phyloP scores from a whole-genome alignment of 1,140 invertebrate species.

The Leptinotarsa lineolata region DNA sequence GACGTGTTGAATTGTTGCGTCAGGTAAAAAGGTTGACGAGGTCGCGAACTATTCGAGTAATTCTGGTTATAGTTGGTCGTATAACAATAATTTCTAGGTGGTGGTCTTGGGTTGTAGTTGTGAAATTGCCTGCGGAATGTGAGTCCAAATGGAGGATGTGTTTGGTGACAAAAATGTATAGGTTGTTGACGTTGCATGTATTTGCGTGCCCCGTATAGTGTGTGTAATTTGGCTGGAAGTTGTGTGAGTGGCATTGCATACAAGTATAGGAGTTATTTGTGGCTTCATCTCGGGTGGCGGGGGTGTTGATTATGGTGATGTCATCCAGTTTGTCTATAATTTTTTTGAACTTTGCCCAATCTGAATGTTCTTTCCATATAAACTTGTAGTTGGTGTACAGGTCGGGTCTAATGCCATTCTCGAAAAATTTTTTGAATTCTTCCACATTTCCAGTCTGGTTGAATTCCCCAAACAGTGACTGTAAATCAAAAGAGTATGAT shows the following conservation, averaged over 20 bases:
- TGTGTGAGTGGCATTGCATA: background rate
- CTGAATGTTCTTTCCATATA: background rate
- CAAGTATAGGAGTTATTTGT: background rate
- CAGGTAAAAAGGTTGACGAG: no score
- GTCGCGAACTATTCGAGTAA: no score
- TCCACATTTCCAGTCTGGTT: background rate
- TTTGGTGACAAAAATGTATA: no score
- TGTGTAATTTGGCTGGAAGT: background rate
- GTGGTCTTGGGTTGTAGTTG: no score
- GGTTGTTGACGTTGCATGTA: no score
- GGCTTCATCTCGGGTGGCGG: background rate
- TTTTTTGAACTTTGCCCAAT: background rate
- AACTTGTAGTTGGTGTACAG: background rate
- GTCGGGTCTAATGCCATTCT: background rate
- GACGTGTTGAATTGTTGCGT: no score
- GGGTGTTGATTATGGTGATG: background rate
- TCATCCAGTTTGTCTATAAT: background rate
- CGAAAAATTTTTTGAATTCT: background rate
- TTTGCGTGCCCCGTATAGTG: no score
- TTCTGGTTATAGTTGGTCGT: no score
- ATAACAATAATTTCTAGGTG: no score
- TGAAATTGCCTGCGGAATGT: no score
- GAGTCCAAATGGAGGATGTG: no score
- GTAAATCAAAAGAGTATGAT: background rate
- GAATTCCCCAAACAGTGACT: background rate